Evolutionary conservation across 2,113 vertebrate genomes (phyloP), one percentile per base, ranked within the genome.

Genomic region (Psilopsiagon aurifrons): DNA sequence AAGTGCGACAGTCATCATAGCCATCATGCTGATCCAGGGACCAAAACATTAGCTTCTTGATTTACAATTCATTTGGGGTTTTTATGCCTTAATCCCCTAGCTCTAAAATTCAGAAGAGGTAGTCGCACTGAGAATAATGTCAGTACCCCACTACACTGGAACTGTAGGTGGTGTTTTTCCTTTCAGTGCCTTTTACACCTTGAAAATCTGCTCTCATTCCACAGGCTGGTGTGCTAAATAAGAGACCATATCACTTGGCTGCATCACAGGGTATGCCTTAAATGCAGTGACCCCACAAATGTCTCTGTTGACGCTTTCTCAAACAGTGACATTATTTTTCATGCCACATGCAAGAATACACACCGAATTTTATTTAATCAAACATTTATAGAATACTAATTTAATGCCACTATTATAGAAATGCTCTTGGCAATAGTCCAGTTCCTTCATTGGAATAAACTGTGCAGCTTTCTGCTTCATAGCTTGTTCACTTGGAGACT

Each of bases 311-410:
- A 13, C 35, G 1, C 43, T 54, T n/a, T 9, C 81, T 46, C 52
- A 3, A 19, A 3, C 37, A 4, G 6, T 1, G 3, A 33, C 4
- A 0, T 19, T 13, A 2, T 39, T 79, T 66, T 8, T 67, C 47
- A 1, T 28, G 2, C 39, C 24, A 1, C 0, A 39, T 20, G 28
- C 33, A 41, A 79, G 74, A 23, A 7, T 1, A 35, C 46, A 13
- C 85, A 49, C 27, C 55, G 60, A 62, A 75, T 85, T 88, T 84
- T 41, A 69, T 41, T 79, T 84, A 91, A 95, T 92, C 79, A 59
- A 95, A 16, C 63, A 3, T 86, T 27, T 76, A 25, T 9, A 35
- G 68, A 73, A 28, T 35, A 19, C 64, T 73, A 88, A 62, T 89
- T 88, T 68, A 13, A 57, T 0, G 20, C 8, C n/a, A 60, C 67